Evolutionary conservation across 1,140 invertebrate genomes (phyloP), one percentile per base, ranked within the genome.

Genomic region (Microplitis demolitor): DNA sequence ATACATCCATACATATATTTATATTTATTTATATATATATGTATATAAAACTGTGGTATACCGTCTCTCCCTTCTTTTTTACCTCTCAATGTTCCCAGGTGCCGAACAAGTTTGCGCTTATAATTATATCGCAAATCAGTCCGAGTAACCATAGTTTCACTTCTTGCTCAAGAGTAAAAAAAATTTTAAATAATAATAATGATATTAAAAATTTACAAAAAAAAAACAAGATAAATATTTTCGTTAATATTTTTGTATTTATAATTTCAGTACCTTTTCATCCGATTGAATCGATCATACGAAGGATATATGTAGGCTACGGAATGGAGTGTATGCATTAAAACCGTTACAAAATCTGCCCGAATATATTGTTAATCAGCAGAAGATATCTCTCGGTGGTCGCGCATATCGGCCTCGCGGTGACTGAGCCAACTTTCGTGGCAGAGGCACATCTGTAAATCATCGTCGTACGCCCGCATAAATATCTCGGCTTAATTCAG

Each of bases 401-500:
- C 39, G 16, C n/a, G 31, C n/a, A 50, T 50, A 34, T 16, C 35
- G 34, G 62, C 34, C 63, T 60, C 37, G 33, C 67, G 60, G 14
- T 61, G 6, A 61, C 61, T 60, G 2, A 0, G 62, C 67, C 39
- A 45, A 11, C 39, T 45, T 45, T 45, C 39, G 39, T 45, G 39
- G 39, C 39, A 45, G 39, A 45, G 61, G 56, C 9, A 35, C 63
- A 51, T 73, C 68, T 31, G 61, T 81, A 80, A 79, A 82, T 81
- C 78, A 80, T 74, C 71, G 66, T 51, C 63, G 74, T 69, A 74
- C 71, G 68, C 67, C 66, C 73, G 74, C 74, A 80, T 80, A 79
- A 83, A 80, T 78, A 78, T 63, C 74, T 62, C 68, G 33, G 69
- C 76, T 82, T 81, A 82, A 83, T 82, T 80, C 78, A 78, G 69